Percentiles rank a stretch among this genome's conserved stretches.
Evolutionary conservation across 2,888 invertebrate genomes (phyloP).

Genomic region (Bursaphelenchus okinawaensis): DNA sequence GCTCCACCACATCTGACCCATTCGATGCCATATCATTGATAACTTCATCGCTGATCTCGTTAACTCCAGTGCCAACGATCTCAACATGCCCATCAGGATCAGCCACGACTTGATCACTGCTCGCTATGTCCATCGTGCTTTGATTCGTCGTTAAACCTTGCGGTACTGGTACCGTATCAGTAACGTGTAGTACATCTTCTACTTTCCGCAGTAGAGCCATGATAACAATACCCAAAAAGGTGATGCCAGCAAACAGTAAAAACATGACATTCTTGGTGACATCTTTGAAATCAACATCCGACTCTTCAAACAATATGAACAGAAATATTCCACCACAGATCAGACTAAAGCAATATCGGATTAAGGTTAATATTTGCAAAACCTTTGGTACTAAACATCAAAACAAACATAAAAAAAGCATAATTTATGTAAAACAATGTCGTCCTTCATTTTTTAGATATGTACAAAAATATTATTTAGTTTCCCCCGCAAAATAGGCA

Average conservation of each 20-base stretch:
- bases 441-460: too few species aligned
- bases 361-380: too few species aligned
- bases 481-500: too few species aligned
- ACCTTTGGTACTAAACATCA: too few species aligned
- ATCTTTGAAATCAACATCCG: not conserved
- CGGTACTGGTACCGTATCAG: not conserved
- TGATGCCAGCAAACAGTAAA: slow-evolving; percentile 69
- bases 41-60: not conserved
- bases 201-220: slow-evolving; percentile 25
- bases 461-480: too few species aligned
- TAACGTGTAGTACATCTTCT: not conserved
- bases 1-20: not conserved
- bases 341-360: too few species aligned
- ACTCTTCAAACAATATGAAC: slow-evolving; percentile 72
- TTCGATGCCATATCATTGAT: too few species aligned
- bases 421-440: too few species aligned
- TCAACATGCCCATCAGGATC: not conserved
- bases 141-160: too few species aligned
- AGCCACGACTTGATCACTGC: not conserved
- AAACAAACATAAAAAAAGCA: too few species aligned
- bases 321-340: slow-evolving; percentile 92
- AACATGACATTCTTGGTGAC: slow-evolving; percentile 66
- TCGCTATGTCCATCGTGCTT: not conserved
- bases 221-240: slow-evolving; percentile 67
- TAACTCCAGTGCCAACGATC: not conserved